A percentile compares a stretch with the other conserved stretches of the same genome.
Conservation (phyloP, 2,113 vertebrate species). For the Pelobates fuscus region DNA sequence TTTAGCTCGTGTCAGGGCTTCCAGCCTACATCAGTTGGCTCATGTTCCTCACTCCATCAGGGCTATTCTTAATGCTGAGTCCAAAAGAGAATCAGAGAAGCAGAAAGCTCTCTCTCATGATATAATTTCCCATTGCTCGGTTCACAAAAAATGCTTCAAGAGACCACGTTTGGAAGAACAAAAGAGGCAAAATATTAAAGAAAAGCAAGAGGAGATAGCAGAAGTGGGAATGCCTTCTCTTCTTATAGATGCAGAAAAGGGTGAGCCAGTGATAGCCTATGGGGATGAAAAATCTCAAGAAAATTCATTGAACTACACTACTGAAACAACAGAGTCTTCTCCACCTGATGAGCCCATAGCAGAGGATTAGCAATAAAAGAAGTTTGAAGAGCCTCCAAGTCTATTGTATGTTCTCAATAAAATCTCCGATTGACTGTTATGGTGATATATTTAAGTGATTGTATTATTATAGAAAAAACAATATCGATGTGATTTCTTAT, state of each 20-base stretch:
- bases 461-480: too few relatives aligned
- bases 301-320: background rate
- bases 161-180: slow-evolving; percentile 64
- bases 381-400: background rate
- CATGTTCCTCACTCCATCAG: slow-evolving; percentile 85
- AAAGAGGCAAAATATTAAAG: slow-evolving; percentile 56
- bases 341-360: slow-evolving; percentile 20
- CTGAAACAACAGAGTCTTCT: background rate
- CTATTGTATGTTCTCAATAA: background rate
- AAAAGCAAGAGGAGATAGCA: slow-evolving; percentile 66
- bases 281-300: background rate
- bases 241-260: slow-evolving; percentile 65
- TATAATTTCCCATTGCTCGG: slow-evolving; percentile 60
- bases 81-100: slow-evolving; percentile 65
- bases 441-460: background rate
- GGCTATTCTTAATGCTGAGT: slow-evolving; percentile 78
- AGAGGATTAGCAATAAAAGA: slow-evolving; percentile 2
- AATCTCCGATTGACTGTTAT: background rate
- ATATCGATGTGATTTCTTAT: too few relatives aligned
- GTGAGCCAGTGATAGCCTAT: background rate
- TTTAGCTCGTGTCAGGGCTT: slow-evolving; percentile 82
- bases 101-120: slow-evolving; percentile 50
- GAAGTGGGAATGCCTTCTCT: slow-evolving; percentile 62
- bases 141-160: slow-evolving; percentile 67
- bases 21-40: slow-evolving; percentile 90